Percentiles rank a stretch among this genome's conserved stretches.
phyloP scores from a whole-genome alignment of 2,888 invertebrate species.

The Craniophora ligustri region DNA sequence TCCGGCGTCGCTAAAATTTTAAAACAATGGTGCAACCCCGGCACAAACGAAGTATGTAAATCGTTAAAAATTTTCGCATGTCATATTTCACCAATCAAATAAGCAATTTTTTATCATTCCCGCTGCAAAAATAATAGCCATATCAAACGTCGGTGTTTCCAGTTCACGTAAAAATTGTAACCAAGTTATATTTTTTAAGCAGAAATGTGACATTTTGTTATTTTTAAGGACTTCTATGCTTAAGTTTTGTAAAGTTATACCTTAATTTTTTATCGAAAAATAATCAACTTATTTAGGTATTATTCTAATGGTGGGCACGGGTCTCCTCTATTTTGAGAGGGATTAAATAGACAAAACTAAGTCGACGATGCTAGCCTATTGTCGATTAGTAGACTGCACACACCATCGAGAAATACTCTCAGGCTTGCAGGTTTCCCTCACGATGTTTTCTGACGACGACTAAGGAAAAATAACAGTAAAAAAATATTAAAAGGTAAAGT shows the following conservation, averaged over 20 bases:
- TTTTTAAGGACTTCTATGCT: too few relatives aligned
- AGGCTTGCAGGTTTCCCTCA: too few relatives aligned
- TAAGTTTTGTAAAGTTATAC: too few relatives aligned
- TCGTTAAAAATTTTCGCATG: slow-evolving; percentile 36
- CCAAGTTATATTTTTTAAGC: background rate
- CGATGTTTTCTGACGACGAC: too few relatives aligned
- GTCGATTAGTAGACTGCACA: background rate
- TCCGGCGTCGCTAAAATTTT: slow-evolving; percentile 11
- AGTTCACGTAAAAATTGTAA: background rate
- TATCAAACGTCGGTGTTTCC: slow-evolving; percentile 6
- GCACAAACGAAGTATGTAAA: slow-evolving; percentile 33
- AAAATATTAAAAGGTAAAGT: too few relatives aligned
- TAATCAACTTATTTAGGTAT: too few relatives aligned
- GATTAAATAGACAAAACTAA: background rate
- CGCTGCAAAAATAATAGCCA: slow-evolving; percentile 14
- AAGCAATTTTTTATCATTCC: slow-evolving; percentile 18
- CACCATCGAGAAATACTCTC: too few relatives aligned
- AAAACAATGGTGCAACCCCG: slow-evolving; percentile 2
- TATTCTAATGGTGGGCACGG: too few relatives aligned
- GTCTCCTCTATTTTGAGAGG: background rate
- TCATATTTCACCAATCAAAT: slow-evolving; percentile 27
- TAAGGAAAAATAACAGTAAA: too few relatives aligned
- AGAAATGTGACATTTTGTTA: too few relatives aligned
- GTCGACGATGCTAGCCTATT: background rate
- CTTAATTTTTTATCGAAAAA: too few relatives aligned